Conservation (phyloP, 2,888 invertebrate genomes). For the Polia nebulosa region DNA sequence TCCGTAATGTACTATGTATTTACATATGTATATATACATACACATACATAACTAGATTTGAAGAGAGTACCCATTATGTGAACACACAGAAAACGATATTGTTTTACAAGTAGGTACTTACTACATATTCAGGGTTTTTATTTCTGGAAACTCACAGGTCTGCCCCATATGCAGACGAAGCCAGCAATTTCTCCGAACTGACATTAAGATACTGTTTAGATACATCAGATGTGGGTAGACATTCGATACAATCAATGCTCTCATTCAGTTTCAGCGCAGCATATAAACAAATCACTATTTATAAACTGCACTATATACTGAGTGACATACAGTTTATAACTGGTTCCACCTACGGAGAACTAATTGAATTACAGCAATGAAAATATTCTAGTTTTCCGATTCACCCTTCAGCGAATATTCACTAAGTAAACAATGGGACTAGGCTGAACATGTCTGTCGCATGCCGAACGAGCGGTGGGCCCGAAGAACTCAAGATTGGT, state of each 20-base stretch:
- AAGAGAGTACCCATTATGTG: not conserved
- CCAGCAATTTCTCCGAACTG: conserved; percentile 33
- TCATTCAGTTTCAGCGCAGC: conserved; percentile 21
- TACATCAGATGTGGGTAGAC: conserved; percentile 22
- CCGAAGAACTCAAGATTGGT: no score
- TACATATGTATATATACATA: no score
- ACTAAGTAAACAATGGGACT: not conserved
- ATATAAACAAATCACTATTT: conserved; percentile 50
- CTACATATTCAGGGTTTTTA: not conserved
- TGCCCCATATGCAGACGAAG: not conserved
- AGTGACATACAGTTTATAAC: not conserved
- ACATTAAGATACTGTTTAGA: conserved; percentile 19
- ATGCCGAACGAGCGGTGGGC: no score
- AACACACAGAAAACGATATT: not conserved
- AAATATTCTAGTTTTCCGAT: not conserved
- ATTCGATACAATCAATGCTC: conserved; percentile 33
- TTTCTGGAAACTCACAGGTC: not conserved
- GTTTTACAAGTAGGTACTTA: not conserved
- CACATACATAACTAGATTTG: no score
- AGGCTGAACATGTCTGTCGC: no score
- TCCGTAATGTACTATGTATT: no score
- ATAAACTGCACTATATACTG: conserved; percentile 24
- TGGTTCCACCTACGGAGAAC: not conserved
- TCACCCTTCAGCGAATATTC: not conserved
- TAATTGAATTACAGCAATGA: not conserved